Percentiles rank a stretch among this genome's conserved stretches.
phyloP scores from a whole-genome alignment of 1,140 invertebrate species.

The Lanistes nyassanus region DNA sequence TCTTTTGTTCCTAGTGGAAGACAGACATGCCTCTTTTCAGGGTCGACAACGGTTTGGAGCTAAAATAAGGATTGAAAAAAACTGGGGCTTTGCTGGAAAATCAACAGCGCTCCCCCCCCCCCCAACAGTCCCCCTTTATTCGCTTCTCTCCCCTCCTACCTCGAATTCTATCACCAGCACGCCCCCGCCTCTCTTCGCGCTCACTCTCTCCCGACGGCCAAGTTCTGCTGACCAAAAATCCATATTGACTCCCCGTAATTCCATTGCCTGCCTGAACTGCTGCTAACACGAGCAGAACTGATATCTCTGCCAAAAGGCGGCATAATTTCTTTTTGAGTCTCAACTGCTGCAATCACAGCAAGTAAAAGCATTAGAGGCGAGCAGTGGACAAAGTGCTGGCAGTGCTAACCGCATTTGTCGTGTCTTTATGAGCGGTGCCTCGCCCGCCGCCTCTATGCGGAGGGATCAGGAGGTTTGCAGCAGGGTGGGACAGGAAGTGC shows the following conservation, averaged over 20 bases:
- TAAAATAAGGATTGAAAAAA: no score
- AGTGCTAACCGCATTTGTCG: slow-evolving; percentile 15
- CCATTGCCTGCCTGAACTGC: slow-evolving; percentile 1
- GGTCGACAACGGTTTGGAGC: no score
- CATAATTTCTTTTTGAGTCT: slow-evolving; percentile 11
- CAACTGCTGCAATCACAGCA: slow-evolving; percentile 12
- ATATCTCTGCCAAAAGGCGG: not conserved
- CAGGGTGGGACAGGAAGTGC: not conserved
- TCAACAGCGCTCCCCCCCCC: not conserved
- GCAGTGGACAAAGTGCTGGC: not conserved
- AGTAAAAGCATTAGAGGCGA: slow-evolving; percentile 12
- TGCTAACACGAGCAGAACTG: not conserved
- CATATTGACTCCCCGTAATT: slow-evolving; percentile 6
- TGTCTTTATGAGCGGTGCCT: not conserved
- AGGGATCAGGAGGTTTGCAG: slow-evolving; percentile 1
- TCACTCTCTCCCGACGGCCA: not conserved
- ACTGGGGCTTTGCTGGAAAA: no score
- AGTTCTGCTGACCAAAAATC: not conserved
- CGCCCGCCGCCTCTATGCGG: not conserved
- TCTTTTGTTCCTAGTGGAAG: no score
- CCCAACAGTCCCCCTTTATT: not conserved
- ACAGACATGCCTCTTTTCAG: no score
- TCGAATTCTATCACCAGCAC: not conserved
- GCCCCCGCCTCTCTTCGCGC: not conserved
- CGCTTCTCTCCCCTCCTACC: not conserved